A percentile compares a stretch with the other conserved stretches of the same genome.
Conservation (phyloP, 2,113 vertebrate species). For the Bufo bufo region DNA sequence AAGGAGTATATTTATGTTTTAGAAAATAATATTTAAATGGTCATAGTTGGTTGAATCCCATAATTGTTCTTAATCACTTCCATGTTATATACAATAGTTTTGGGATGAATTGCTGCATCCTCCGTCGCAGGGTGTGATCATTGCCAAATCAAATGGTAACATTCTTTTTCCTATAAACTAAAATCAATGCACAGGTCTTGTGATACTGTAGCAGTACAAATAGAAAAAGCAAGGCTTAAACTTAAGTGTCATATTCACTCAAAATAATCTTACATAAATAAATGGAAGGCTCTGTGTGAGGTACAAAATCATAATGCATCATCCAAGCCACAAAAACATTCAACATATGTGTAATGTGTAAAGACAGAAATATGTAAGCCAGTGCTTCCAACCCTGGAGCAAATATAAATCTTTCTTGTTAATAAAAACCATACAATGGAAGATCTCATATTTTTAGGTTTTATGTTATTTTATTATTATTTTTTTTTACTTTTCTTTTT, state of each 20-base stretch:
- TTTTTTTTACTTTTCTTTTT: not conserved
- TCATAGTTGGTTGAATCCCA: constrained; percentile 1
- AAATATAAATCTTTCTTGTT: not conserved
- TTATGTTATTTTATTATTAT: not conserved
- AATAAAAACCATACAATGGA: not conserved
- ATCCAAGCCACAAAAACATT: not conserved
- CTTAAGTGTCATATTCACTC: not conserved
- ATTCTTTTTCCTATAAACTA: not conserved
- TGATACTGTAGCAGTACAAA: not conserved
- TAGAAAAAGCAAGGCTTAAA: not conserved
- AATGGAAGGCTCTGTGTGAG: not conserved
- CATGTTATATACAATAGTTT: not conserved
- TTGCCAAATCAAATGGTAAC: constrained; percentile 12
- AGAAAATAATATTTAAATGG: constrained; percentile 18
- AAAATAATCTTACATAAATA: not conserved
- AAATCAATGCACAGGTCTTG: not conserved
- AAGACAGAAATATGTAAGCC: not conserved
- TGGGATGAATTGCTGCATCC: constrained; percentile 9
- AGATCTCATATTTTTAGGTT: not conserved
- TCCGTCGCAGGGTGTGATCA: not conserved
- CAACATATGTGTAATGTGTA: constrained; percentile 13
- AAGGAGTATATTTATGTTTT: constrained; percentile 35
- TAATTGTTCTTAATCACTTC: constrained; percentile 43
- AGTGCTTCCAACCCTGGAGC: not conserved
- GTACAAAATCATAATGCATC: not conserved